Evolutionary conservation across 2,113 vertebrate genomes (phyloP).

Genomic region (Xenus cinereus): DNA sequence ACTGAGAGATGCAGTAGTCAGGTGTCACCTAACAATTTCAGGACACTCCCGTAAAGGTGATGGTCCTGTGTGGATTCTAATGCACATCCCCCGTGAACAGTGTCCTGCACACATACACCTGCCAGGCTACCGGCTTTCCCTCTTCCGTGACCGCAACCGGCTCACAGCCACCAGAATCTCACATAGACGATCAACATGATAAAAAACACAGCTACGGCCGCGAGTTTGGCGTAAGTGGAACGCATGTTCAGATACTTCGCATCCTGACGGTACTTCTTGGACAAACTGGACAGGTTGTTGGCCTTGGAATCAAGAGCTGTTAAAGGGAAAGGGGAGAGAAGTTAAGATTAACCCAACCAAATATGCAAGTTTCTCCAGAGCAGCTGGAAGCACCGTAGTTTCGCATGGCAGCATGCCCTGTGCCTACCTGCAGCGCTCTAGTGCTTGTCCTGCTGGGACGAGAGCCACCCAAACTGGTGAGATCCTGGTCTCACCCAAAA

Average conservation of each 20-base stretch:
- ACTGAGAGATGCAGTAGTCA: constrained; percentile 28
- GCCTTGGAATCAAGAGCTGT: constrained; percentile 98
- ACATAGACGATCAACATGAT: constrained; percentile 98
- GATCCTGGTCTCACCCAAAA: neutral
- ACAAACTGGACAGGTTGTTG: constrained; percentile 95
- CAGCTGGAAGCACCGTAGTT: neutral
- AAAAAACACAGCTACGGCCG: constrained; percentile 93
- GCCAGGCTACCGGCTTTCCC: constrained; percentile 56
- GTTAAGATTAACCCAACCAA: neutral
- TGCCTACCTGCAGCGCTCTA: neutral
- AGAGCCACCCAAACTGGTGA: neutral
- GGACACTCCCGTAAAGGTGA: constrained; percentile 45
- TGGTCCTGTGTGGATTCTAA: constrained; percentile 72
- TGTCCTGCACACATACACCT: constrained; percentile 69
- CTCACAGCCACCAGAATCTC: constrained; percentile 99
- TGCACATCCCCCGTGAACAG: constrained; percentile 70
- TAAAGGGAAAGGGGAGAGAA: neutral
- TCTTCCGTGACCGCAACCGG: neutral
- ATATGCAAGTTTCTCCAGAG: neutral
- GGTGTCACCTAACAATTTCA: constrained; percentile 54
- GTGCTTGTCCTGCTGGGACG: neutral
- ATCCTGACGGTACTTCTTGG: constrained; percentile 97
- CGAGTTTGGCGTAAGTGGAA: constrained; percentile 97
- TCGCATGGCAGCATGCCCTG: accelerated
- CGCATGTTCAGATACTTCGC: constrained; percentile 99